These are phyloP conservation scores for Protosalanx chinensis DNA, from an alignment of 2,797 vertebrate genomes.

Conservation along the genomic window DNA sequence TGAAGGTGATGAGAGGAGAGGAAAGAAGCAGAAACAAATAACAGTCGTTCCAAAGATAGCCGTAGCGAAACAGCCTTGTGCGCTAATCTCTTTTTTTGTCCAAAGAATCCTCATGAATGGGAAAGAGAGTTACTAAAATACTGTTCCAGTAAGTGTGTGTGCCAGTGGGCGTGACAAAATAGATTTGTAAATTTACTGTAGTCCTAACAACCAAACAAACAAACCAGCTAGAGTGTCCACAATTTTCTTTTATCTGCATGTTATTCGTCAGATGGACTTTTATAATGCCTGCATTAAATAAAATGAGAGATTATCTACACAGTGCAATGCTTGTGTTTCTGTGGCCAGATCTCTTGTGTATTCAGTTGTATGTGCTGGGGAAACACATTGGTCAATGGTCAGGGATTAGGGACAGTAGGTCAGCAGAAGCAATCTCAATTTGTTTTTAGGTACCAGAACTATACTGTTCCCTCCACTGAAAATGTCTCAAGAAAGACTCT, in stretches of 20 bases:
- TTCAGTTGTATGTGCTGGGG: neutral
- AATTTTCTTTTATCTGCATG: conserved; percentile 29
- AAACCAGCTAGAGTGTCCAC: too few species aligned
- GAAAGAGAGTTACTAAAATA: too few species aligned
- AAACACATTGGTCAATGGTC: too few species aligned
- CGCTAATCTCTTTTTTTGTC: conserved; percentile 1
- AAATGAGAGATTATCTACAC: conserved; percentile 3
- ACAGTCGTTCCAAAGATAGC: conserved; percentile 1
- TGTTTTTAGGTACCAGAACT: too few species aligned
- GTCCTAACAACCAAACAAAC: too few species aligned
- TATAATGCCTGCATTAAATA: conserved; percentile 61
- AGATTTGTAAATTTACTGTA: neutral
- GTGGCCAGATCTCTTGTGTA: neutral
- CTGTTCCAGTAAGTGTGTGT: neutral
- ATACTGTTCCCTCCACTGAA: too few species aligned
- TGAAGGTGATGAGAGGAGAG: neutral
- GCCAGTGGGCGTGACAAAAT: neutral
- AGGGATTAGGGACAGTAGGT: too few species aligned
- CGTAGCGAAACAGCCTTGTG: neutral
- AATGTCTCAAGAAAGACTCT: too few species aligned
- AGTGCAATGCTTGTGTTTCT: conserved; percentile 46
- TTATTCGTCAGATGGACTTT: conserved; percentile 51
- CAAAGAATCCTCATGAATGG: neutral
- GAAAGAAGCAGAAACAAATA: neutral
- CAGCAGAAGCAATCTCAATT: too few species aligned